phyloP scores from a whole-genome alignment of 2,113 vertebrate species.

The Ammodytes dubius region DNA sequence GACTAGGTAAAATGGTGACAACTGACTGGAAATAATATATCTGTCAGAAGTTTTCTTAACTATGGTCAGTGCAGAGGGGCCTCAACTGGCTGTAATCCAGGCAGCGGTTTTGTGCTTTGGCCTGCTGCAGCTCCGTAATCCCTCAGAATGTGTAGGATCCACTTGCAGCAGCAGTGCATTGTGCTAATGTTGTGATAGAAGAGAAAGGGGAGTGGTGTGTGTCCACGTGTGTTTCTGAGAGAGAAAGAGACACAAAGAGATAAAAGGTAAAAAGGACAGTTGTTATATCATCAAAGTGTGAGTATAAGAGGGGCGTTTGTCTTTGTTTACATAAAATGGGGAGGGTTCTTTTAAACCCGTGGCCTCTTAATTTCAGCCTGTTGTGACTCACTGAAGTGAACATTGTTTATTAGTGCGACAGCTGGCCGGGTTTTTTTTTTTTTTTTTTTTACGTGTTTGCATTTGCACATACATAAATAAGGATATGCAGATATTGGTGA shows the following conservation, averaged over 20 bases:
- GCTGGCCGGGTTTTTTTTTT: slow-evolving; percentile 6
- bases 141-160: slow-evolving; percentile 82
- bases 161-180: slow-evolving; percentile 39
- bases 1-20: slow-evolving; percentile 11
- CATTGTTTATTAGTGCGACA: slow-evolving; percentile 38
- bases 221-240: slow-evolving; percentile 33
- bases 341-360: slow-evolving; percentile 37
- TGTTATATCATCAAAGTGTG: slow-evolving; percentile 27
- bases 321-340: slow-evolving; percentile 6
- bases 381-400: slow-evolving; percentile 51
- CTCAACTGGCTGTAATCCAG: slow-evolving; percentile 57
- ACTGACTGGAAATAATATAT: slow-evolving; percentile 18
- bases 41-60: slow-evolving; percentile 21
- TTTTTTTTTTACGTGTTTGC: not conserved
- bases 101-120: slow-evolving; percentile 56
- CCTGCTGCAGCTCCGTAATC: slow-evolving; percentile 87
- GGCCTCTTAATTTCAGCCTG: slow-evolving; percentile 25
- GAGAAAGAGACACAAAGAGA: slow-evolving; percentile 1
- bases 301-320: slow-evolving; percentile 17
- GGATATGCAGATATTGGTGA: not conserved
- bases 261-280: slow-evolving; percentile 10
- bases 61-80: slow-evolving; percentile 4
- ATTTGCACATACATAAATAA: not conserved
- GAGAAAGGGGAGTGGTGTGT: slow-evolving; percentile 34
- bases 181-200: slow-evolving; percentile 52